phyloP scores from a whole-genome alignment of 2,888 invertebrate species.

The Apotomis turbidana region DNA sequence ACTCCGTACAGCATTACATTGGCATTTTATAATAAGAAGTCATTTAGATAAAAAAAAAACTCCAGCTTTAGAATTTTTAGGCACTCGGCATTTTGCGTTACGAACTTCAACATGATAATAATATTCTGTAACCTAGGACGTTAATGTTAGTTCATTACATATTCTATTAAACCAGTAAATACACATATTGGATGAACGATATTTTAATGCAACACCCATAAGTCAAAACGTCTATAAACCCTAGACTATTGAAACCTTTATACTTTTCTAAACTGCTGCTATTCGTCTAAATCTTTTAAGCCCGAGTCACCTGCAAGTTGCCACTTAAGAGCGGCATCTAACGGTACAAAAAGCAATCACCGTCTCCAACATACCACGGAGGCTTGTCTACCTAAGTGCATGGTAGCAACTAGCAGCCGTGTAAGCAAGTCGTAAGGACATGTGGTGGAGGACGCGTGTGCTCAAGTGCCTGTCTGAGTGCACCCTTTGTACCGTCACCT shows the following conservation, averaged over 20 bases:
- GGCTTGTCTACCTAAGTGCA: constrained; percentile 5
- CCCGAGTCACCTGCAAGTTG: no score
- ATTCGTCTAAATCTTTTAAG: no score
- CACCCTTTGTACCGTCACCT: constrained; percentile 26
- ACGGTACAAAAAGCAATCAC: background rate
- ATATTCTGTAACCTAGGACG: no score
- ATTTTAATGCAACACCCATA: no score
- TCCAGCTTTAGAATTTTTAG: background rate
- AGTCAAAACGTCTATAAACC: no score
- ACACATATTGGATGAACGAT: no score
- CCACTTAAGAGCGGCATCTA: background rate
- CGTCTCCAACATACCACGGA: background rate
- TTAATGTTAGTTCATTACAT: no score
- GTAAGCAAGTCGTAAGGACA: constrained; percentile 25
- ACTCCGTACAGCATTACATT: constrained; percentile 10
- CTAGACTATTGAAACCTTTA: no score
- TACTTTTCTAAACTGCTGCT: no score
- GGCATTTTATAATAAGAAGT: constrained; percentile 1
- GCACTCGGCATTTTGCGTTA: no score
- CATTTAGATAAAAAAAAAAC: background rate
- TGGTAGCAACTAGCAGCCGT: constrained; percentile 1
- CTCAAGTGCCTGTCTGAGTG: constrained; percentile 38
- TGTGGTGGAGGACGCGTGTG: constrained; percentile 16
- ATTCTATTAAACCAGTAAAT: no score
- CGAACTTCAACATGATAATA: no score